Evolutionary conservation across 1,140 invertebrate species (phyloP), one percentile per base, ranked within the genome.

Genomic region (Heliconius hewitsoni): DNA sequence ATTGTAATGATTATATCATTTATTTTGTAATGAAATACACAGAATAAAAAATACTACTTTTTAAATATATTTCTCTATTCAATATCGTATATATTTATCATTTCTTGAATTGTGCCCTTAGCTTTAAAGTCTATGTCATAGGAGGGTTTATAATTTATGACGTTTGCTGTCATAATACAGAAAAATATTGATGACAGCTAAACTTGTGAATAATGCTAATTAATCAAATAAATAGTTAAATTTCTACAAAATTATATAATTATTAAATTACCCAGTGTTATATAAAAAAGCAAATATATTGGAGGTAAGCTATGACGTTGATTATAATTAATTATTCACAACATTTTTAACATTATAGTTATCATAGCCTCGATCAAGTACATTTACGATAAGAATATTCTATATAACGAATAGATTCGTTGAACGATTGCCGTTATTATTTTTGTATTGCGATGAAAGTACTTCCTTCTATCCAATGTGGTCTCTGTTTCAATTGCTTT

Each of bases 361-460:
- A 77, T 77, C 76, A 30, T 27, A 77, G 76, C n/a, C 76, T 71
- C 77, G 71, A 60, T 87, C 81, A 82, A 83, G 81, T 85, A 82
- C 77, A 71, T 79, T 82, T 66, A 76, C 81, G 93, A 94, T 94
- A 94, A 94, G 88, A 71, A 73, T 71, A 86, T 82, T 84, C 88
- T 94, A 94, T 94, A 93, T 94, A 94, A 94, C 90, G 90, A 74
- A 81, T 85, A 23, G 60, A 30, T 82, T 83, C 88, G 90, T 92
- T 88, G 74, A 89, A 90, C 90, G 91, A 84, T 76, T 86, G 83
- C 78, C 88, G 90, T 93, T 90, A 91, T 74, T 39, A 74, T 18
- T 74, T 74, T 79, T 70, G 80, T 74, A 83, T 79, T 90, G 88
- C 84, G 79, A 91, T 93, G 86, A 87, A 85, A 83, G 79, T 76